A percentile compares a stretch with the other conserved stretches of the same genome.
Evolutionary conservation across 2,888 invertebrate genomes (phyloP).

Genomic region (Rhamnusium bicolor): DNA sequence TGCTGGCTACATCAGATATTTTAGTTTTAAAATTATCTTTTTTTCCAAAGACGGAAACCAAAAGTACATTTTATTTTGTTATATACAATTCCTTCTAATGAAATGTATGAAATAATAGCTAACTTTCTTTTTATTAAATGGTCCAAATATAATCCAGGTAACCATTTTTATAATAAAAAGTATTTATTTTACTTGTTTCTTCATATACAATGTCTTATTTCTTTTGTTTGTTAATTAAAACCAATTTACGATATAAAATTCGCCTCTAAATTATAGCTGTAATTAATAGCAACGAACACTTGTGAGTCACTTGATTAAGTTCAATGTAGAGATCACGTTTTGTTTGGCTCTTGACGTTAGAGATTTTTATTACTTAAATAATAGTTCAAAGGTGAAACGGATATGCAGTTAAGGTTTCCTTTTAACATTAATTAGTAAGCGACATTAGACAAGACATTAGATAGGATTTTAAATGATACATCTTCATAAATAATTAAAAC

Average conservation of each 20-base stretch:
- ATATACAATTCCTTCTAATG: too few relatives aligned
- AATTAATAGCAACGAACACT: background rate
- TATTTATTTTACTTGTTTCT: background rate
- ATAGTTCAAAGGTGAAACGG: background rate
- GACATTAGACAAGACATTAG: background rate
- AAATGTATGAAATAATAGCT: too few relatives aligned
- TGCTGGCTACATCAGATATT: too few relatives aligned
- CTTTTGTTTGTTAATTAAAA: slow-evolving; percentile 6
- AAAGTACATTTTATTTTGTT: too few relatives aligned
- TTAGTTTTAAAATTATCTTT: too few relatives aligned
- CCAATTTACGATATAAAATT: background rate
- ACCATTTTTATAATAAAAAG: too few relatives aligned
- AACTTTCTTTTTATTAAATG: too few relatives aligned
- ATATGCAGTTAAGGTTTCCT: slow-evolving; percentile 2
- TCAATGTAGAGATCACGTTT: background rate
- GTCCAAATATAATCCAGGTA: too few relatives aligned
- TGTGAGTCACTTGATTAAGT: background rate
- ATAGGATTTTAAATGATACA: background rate
- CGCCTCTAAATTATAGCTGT: background rate
- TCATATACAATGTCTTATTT: background rate
- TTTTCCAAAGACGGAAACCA: too few relatives aligned
- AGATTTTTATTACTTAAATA: background rate
- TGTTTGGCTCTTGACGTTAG: background rate
- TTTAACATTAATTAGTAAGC: background rate
- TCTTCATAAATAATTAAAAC: background rate